Evolutionary conservation across 2,888 invertebrate genomes (phyloP), one percentile per base, ranked within the genome.

Genomic region (Busseola fusca): DNA sequence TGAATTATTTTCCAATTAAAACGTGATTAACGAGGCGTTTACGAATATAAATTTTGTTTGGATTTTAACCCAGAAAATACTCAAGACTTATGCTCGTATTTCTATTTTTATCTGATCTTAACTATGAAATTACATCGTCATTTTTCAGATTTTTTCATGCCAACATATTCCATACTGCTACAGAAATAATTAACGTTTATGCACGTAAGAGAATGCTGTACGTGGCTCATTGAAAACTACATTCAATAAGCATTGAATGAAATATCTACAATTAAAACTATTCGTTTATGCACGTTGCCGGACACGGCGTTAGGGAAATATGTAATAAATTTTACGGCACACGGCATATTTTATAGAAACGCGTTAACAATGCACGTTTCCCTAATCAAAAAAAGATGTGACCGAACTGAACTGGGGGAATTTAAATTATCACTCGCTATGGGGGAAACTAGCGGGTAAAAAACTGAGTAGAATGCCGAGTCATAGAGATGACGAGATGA

Each of bases 1-100:
- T 71, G 71, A 64, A 67, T 67, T 76, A 69, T 76, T 80, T 81
- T 82, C 73, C 72, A 76, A 65, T 76, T 80, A 59, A 58, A 76
- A 64, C 57, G 54, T 74, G 57, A 72, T 58, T 78, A 69, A 67
- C 65, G 69, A 68, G 30, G 57, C 67, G 64, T 58, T 65, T 7
- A 70, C 27, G 40, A 68, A 69, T 66, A 65, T 59, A 40, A 69
- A 70, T 72, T 71, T 60, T 42, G 30, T 76, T 75, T 21, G n/a
- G 27, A 62, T 69, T 74, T 52, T 74, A 57, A 74, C 48, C 48
- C 30, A 52, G 48, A 73, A 68, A 60, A 60, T 56, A 50, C 10
- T 64, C 34, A 25, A 54, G 57, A 66, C 5, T 54, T 52, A 3
- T 40, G 45, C 42, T 67, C 7, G 25, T 37, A 63, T 72, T 63